Evolutionary conservation across 30 jellyfish, hydroid and myxozoan genomes (phyloP), one percentile per base, ranked within the genome.

Genomic region (Turritopsis dohrnii): DNA sequence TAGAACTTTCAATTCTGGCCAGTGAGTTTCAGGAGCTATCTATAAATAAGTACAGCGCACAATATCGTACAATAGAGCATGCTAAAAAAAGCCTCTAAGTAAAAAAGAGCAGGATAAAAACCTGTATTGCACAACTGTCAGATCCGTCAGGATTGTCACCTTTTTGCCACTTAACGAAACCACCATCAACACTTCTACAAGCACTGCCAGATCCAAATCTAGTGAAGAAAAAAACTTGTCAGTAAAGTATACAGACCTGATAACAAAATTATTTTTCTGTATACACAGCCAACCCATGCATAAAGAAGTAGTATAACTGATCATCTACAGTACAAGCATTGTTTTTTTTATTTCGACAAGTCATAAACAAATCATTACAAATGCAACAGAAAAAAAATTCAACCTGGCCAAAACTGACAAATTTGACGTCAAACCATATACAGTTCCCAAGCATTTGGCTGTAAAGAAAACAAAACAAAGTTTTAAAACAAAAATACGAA

Each of bases 191-290:
- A 65, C 99, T 95, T 53, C 99, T 74, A 77, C 97, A 89, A 52
- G 99, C 99, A 74, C 99, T 95, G 0, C 99, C 99, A 52, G 99
- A 95, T 4, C 99, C 99, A 52, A 85, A 95, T 81, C 99, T 93
- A 29, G 52, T 20, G 74, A 76, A n/a, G 28, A 69, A 22, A 69
- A 41, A 3, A 41, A n/a, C n/a, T 41, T 3, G 60, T 41, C 60
- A 13, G 9, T 3, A 41, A 41, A 3, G 60, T 41, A 41, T n/a
- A n/a, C n/a, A n/a, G n/a, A n/a, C n/a, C n/a, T n/a, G n/a, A n/a
- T n/a, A n/a, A n/a, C n/a, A n/a, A n/a, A n/a, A n/a, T n/a, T n/a
- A n/a, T n/a, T n/a, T n/a, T n/a, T n/a, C n/a, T n/a, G n/a, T n/a
- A n/a, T n/a, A n/a, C n/a, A n/a, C n/a, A n/a, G n/a, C n/a, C n/a